Evolutionary conservation across 2,888 invertebrate species (phyloP), one percentile per base, ranked within the genome.

Genomic region (Cephus rjabovi): DNA sequence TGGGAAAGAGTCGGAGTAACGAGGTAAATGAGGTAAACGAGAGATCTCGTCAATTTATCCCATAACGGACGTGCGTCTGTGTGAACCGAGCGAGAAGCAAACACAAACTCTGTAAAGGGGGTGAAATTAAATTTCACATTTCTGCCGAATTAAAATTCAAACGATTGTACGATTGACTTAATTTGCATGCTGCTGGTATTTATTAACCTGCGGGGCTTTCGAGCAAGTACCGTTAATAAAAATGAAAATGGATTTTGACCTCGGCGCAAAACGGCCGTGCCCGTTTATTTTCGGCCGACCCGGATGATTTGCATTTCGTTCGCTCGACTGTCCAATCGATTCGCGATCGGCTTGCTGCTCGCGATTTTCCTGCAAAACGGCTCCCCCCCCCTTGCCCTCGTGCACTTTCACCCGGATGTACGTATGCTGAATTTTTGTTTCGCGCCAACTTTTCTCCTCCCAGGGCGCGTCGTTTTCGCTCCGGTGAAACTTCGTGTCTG

Each of bases 121-220:
- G 12, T 71, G 31, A 71, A 81, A 82, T 86, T 84, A 83, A 81
- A 85, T 83, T 83, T 80, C 79, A 78, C 80, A 84, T 84, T 86
- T 83, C 75, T 56, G 75, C 77, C 74, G 74, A 84, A 87, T 87
- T 87, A 86, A 86, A 87, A 85, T 85, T 87, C 83, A 82, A 84
- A 83, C 82, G 86, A 79, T 84, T 81, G 82, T 70, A 78, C 83
- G 81, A 87, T 85, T 81, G 81, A 84, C 83, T 85, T 80, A 83
- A 87, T 86, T 85, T 84, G 83, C 85, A 84, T 83, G 80, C 82
- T 73, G 75, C 75, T 78, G 78, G 81, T 81, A 86, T 86, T 86
- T 85, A 85, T 85, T 85, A 84, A 83, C 79, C 80, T 79, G 77
- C 69, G 75, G 37, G n/a, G n/a, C 31, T 33, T 37, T 12, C 71